A percentile compares a stretch with the other conserved stretches of the same genome.
Conservation (phyloP, 2,888 invertebrate genomes). For the Orthosia gothica region DNA sequence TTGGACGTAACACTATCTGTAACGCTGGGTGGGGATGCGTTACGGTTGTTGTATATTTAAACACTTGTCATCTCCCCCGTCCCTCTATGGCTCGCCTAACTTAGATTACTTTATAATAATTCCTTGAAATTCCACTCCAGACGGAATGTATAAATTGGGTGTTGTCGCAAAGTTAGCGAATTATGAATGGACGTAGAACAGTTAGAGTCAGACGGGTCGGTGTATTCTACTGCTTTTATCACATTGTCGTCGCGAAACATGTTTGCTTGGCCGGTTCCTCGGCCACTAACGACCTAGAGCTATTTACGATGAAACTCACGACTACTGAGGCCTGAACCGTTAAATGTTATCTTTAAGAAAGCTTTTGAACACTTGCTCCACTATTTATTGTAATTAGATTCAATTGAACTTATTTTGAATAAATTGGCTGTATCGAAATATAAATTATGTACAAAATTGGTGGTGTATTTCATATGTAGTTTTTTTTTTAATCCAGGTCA, state of each 20-base stretch:
- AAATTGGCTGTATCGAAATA: neutral
- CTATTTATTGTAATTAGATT: conserved; percentile 38
- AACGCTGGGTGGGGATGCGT: conserved; percentile 74
- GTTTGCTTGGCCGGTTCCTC: conserved; percentile 78
- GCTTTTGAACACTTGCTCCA: conserved; percentile 56
- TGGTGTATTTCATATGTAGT: neutral
- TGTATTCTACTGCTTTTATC: conserved; percentile 80
- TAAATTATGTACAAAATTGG: neutral
- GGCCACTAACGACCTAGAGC: conserved; percentile 79
- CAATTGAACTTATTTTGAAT: conserved; percentile 6
- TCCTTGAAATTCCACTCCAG: conserved; percentile 83
- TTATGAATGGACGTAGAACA: conserved; percentile 81
- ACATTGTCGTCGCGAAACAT: conserved; percentile 75
- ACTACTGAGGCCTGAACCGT: conserved; percentile 79
- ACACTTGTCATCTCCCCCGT: conserved; percentile 87
- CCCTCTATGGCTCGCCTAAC: conserved; percentile 84
- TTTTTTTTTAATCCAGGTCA: neutral
- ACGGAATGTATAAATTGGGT: conserved; percentile 85
- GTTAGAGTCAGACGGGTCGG: conserved; percentile 73
- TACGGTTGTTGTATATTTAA: conserved; percentile 81
- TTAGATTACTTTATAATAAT: conserved; percentile 91
- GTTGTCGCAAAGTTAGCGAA: conserved; percentile 83
- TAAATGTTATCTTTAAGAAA: conserved; percentile 78
- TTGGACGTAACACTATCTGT: conserved; percentile 80
- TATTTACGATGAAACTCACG: conserved; percentile 82